phyloP scores from a whole-genome alignment of 1,140 invertebrate species.

The Magallana angulata region DNA sequence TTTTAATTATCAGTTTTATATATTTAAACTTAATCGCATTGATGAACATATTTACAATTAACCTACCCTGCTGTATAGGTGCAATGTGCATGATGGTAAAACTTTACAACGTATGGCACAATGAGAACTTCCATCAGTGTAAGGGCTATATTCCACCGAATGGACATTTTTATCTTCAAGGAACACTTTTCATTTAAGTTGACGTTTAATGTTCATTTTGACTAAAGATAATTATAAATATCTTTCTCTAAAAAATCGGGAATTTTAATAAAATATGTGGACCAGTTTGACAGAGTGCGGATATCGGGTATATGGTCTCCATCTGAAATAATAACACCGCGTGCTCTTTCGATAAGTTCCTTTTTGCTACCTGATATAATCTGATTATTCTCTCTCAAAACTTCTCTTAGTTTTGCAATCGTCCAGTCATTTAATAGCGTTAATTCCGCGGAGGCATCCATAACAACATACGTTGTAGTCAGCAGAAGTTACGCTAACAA shows the following conservation, averaged over 20 bases:
- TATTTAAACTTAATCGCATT: too few species aligned
- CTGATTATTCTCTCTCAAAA: background rate
- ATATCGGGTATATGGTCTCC: constrained; percentile 48
- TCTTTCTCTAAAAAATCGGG: constrained; percentile 47
- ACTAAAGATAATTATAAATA: constrained; percentile 56
- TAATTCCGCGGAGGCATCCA: background rate
- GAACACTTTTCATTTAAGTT: constrained; percentile 40
- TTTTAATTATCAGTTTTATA: too few species aligned
- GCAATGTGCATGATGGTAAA: too few species aligned
- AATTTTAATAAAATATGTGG: constrained; percentile 10
- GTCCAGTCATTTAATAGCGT: background rate
- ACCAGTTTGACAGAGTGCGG: constrained; percentile 31
- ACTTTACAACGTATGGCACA: too few species aligned
- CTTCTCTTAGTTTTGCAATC: background rate
- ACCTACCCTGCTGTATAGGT: too few species aligned
- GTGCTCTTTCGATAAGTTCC: background rate
- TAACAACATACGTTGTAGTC: background rate
- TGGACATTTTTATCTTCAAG: too few species aligned
- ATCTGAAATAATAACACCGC: constrained; percentile 9
- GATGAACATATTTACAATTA: too few species aligned
- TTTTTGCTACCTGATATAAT: background rate
- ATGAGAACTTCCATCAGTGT: too few species aligned
- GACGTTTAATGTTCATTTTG: constrained; percentile 44
- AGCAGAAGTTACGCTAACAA: background rate
- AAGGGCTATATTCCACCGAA: too few species aligned